Evolutionary conservation across 2,113 vertebrate genomes (phyloP).

Genomic region (Fulica atra): DNA sequence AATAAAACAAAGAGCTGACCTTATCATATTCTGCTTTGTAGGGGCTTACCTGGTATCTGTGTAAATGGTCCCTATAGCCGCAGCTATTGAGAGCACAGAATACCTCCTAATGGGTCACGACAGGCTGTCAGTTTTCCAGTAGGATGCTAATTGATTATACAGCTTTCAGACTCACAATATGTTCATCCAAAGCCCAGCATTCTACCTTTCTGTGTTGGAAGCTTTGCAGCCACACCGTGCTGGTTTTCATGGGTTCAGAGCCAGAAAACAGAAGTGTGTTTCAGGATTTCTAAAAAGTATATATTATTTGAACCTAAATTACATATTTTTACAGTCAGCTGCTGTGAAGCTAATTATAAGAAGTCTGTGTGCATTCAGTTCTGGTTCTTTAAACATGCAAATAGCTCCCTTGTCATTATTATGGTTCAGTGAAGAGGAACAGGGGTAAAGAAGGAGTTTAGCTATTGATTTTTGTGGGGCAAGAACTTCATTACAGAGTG

Average conservation of each 20-base stretch:
- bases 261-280: conserved; percentile 2
- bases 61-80: conserved; percentile 52
- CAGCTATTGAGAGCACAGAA: conserved; percentile 23
- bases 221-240: not conserved
- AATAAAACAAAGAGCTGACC: conserved; percentile 65
- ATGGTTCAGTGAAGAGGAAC: conserved; percentile 55
- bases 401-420: conserved; percentile 57
- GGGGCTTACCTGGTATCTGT: conserved; percentile 58
- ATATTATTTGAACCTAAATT: conserved; percentile 49
- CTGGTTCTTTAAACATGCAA: conserved; percentile 65
- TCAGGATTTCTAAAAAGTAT: conserved; percentile 9
- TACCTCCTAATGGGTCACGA: conserved; percentile 37
- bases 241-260: not conserved
- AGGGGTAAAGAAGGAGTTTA: conserved; percentile 35
- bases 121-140: conserved; percentile 48
- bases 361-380: conserved; percentile 44
- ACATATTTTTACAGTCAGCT: conserved; percentile 12
- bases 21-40: conserved; percentile 61
- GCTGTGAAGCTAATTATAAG: conserved; percentile 57
- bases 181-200: conserved; percentile 34
- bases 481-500: conserved; percentile 24
- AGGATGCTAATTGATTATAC: conserved; percentile 66
- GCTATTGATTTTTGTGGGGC: conserved; percentile 40
- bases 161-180: conserved; percentile 50
- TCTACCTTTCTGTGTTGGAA: not conserved